Evolutionary conservation across 1,140 invertebrate genomes (phyloP), one percentile per base, ranked within the genome.

Genomic region (Diorhabda elongata): DNA sequence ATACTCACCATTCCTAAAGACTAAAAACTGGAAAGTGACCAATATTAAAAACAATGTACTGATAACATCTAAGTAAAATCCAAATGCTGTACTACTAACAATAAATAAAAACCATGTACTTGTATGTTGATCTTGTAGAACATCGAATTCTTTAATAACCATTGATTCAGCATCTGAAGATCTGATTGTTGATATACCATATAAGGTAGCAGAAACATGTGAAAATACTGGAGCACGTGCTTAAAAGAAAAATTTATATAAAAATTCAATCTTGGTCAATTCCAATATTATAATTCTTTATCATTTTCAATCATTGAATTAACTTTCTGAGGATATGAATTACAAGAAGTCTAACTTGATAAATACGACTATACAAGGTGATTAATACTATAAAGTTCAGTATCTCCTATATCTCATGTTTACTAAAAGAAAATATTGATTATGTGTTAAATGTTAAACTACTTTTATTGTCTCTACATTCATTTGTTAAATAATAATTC

Each of bases 71-170:
- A 98, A 76, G 79, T 87, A 91, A 70, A 90, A 90, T 7, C 88
- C 89, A 78, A 98, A 94, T 69, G 95, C 93, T 60, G 93, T 85
- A 70, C 88, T 92, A 7, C 91, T 89, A 0, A 87, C 83, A 4
- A 95, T 84, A 76, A 92, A 93, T 45, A 93, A 84, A 74, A 88
- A 94, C 86, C 88, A 92, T 0, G 89, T 85, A 2, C 88, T 85
- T 6, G 89, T 89, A 74, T 92, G 91, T 2, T 89, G 76, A 79
- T 95, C 88, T 44, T 90, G 89, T 61, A 84, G 79, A 2, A 69
- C 63, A 76, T 91, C 88, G 76, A 92, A 92, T 73, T 88, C 85
- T 58, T 88, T 82, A 43, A 86, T 85, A 63, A 96, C 83, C 74
- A 88, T 83, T 58, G 81, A 75, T 75, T 91, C 84, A 9, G 84